Evolutionary conservation across 2,888 invertebrate species (phyloP).

Genomic region (Oasisia sp.): DNA sequence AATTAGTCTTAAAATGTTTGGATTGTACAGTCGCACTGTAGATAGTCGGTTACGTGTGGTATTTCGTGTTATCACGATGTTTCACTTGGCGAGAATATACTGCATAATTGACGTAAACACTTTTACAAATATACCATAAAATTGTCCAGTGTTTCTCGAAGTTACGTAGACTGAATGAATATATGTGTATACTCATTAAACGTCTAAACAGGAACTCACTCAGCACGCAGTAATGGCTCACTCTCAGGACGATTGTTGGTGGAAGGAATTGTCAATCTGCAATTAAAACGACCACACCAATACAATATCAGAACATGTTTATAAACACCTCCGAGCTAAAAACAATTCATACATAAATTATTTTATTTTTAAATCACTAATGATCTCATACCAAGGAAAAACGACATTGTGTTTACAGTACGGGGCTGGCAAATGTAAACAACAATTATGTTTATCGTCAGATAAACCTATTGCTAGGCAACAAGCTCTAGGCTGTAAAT

Average conservation of each 20-base stretch:
- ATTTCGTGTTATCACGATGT: no score
- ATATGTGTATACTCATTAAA: background rate
- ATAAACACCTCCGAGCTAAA: no score
- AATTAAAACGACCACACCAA: background rate
- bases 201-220: background rate
- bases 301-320: background rate
- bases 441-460: background rate
- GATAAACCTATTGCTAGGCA: no score
- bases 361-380: background rate
- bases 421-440: background rate
- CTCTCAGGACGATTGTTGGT: background rate
- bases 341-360: background rate
- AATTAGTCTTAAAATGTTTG: no score
- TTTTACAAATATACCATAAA: no score
- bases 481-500: background rate
- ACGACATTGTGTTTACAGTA: background rate
- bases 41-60: no score
- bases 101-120: no score
- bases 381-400: background rate
- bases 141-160: background rate
- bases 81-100: no score
- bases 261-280: background rate
- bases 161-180: background rate
- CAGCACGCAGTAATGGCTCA: background rate
- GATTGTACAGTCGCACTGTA: no score